Evolutionary conservation across 2,797 vertebrate genomes (phyloP), one percentile per base, ranked within the genome.

Genomic region (Sphenopsis melanotis): DNA sequence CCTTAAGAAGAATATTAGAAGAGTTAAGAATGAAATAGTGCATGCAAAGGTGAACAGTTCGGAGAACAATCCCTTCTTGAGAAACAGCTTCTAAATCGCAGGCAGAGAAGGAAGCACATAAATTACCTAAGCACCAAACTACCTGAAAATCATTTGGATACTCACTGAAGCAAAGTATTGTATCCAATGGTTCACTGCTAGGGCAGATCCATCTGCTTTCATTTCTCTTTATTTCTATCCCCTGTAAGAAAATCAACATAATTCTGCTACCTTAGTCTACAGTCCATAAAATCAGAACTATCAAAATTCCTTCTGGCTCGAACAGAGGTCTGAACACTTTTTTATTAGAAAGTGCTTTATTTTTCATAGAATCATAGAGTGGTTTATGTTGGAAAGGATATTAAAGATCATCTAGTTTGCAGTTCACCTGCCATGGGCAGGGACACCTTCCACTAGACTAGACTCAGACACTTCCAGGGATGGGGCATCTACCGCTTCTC

Each of bases 81-180:
- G 77, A 96, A 97, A 95, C 29, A 93, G 91, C 49, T 96, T 95
- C 81, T 95, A 92, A 65, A 71, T 78, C 89, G 41, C 60, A 83
- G 74, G 70, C 49, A 95, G 92, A 93, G 92, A 97, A 95, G 1
- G 39, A 93, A 94, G 80, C 79, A 92, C 90, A 97, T 97, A 96
- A 96, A 97, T 97, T 96, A 96, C 92, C 94, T 93, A 49, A 89
- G 95, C 66, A 13, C 89, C 96, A 97, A 96, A 90, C 81, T 96
- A 89, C 94, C 79, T 93, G 89, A 97, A 97, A 97, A 89, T 93
- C 91, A 97, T 97, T 87, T 96, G 82, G 89, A 87, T 94, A 95
- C 39, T 89, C 78, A 92, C 32, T 93, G 95, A 96, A 94, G 91
- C 92, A 95, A 77, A 93, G 87, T 95, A 83, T 72, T 82, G 71